phyloP scores from a whole-genome alignment of 2,113 vertebrate genomes.

The Callipepla californica region DNA sequence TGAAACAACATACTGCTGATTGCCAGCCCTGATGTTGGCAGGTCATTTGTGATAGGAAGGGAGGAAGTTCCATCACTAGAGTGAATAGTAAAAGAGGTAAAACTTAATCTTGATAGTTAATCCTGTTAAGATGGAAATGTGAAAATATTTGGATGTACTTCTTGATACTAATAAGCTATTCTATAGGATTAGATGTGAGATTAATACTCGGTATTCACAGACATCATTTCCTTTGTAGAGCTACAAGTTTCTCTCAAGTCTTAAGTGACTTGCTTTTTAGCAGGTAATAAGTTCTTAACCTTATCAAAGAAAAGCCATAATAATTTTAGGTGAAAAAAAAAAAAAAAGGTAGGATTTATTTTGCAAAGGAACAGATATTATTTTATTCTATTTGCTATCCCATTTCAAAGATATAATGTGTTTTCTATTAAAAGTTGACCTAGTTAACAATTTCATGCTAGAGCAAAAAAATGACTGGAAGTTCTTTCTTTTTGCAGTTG shows the following conservation, averaged over 20 bases:
- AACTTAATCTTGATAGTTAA: constrained; percentile 54
- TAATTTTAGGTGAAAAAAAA: background rate
- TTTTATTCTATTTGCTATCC: background rate
- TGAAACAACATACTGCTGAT: background rate
- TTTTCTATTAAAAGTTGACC: background rate
- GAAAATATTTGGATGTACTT: constrained; percentile 39
- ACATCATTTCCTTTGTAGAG: background rate
- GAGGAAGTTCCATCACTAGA: constrained; percentile 15
- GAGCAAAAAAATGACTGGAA: background rate
- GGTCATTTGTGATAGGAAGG: constrained; percentile 1
- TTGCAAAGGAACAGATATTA: background rate
- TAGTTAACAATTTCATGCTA: background rate
- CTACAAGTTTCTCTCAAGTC: background rate
- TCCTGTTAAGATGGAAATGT: constrained; percentile 40
- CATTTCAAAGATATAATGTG: background rate
- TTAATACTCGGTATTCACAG: constrained; percentile 23
- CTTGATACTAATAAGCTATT: constrained; percentile 27
- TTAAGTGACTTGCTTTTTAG: background rate
- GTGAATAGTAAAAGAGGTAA: constrained; percentile 41
- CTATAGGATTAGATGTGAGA: constrained; percentile 22
- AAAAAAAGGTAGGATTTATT: background rate
- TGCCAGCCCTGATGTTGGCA: background rate
- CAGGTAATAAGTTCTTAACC: background rate
- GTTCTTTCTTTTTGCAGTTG: background rate
- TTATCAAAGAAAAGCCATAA: background rate